Conservation (phyloP, 2,888 invertebrate species). For the Ganaspis brasiliensis region DNA sequence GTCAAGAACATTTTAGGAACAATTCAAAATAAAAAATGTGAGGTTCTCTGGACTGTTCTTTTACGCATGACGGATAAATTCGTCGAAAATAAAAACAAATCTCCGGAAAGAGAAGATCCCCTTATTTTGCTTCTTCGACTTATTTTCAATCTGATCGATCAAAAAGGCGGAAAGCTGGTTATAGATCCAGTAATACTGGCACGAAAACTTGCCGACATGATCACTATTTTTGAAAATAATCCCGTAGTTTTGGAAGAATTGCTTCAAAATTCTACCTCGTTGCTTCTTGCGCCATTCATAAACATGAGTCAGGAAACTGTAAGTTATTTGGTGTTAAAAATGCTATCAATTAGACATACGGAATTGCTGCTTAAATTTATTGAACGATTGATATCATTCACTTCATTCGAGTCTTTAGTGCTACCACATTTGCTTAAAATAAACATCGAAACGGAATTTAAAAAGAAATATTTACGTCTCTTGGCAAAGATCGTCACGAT, state of each 20-base stretch:
- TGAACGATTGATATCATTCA: slow-evolving; percentile 85
- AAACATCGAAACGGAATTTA: slow-evolving; percentile 82
- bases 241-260: slow-evolving; percentile 63
- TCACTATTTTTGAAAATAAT: slow-evolving; percentile 65
- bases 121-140: slow-evolving; percentile 80
- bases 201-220: slow-evolving; percentile 79
- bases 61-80: slow-evolving; percentile 78
- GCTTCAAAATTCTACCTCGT: slow-evolving; percentile 67
- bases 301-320: slow-evolving; percentile 88
- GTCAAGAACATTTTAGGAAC: slow-evolving; percentile 84
- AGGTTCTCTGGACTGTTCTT: slow-evolving; percentile 85
- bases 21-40: slow-evolving; percentile 85
- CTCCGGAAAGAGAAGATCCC: slow-evolving; percentile 66
- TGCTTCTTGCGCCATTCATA: slow-evolving; percentile 82
- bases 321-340: slow-evolving; percentile 85
- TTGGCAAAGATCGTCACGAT: slow-evolving; percentile 85
- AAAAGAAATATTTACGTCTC: slow-evolving; percentile 83
- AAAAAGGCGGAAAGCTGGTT: slow-evolving; percentile 85
- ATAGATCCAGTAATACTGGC: slow-evolving; percentile 84
- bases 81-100: slow-evolving; percentile 62
- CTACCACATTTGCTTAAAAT: slow-evolving; percentile 86
- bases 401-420: slow-evolving; percentile 88
- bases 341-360: slow-evolving; percentile 83
- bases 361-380: slow-evolving; percentile 85
- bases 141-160: slow-evolving; percentile 83